Percentiles rank a stretch among this genome's conserved stretches.
phyloP scores from a whole-genome alignment of 2,113 vertebrate species.

The Dromaius novaehollandiae region DNA sequence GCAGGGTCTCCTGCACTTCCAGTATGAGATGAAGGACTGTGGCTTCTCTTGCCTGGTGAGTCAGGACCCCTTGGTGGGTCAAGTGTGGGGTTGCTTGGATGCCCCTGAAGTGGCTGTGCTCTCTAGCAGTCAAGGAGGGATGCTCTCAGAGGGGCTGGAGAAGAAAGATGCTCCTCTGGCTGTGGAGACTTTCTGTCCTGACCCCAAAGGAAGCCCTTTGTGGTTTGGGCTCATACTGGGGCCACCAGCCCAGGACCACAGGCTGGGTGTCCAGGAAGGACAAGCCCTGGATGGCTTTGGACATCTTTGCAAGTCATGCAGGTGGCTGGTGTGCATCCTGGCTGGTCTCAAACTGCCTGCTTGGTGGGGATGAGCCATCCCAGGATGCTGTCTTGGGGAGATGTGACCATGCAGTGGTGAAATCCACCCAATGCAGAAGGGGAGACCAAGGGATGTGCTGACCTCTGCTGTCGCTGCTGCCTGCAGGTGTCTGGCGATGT shows the following conservation, averaged over 20 bases:
- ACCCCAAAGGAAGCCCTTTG: no score
- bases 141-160: not conserved
- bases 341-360: not conserved
- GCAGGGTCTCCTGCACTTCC: not conserved
- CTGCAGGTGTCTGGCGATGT: not conserved
- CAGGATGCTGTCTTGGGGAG: no score
- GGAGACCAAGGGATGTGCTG: not conserved
- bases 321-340: not conserved
- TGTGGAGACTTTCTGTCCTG: not conserved
- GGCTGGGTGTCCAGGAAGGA: not conserved
- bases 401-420: not conserved
- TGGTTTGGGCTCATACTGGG: no score
- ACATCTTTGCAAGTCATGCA: no score
- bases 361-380: not conserved
- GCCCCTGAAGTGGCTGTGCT: not conserved
- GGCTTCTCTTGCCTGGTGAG: conserved; percentile 1
- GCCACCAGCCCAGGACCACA: no score
- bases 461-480: not conserved
- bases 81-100: no score
- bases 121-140: not conserved
- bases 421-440: not conserved
- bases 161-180: no score
- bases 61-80: not conserved
- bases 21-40: not conserved
- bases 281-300: not conserved